A percentile compares a stretch with the other conserved stretches of the same genome.
phyloP scores from a whole-genome alignment of 2,888 invertebrate species.

The Epirrita christyi region DNA sequence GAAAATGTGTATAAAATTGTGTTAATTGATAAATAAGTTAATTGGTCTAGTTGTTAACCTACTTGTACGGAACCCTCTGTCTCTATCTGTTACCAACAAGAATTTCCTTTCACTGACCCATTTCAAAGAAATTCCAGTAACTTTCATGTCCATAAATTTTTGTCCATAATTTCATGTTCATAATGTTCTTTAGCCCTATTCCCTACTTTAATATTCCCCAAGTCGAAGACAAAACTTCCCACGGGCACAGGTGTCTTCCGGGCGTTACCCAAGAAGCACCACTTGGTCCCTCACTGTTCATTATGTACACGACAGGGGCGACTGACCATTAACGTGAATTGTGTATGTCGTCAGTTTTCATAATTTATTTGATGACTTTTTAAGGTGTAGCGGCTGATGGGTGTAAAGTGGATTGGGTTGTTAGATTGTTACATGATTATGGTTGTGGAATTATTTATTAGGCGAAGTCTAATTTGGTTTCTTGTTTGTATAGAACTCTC shows the following conservation, averaged over 20 bases:
- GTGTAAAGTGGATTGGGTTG: constrained; percentile 35
- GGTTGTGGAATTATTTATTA: constrained; percentile 32
- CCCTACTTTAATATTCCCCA: constrained; percentile 28
- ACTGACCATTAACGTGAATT: constrained; percentile 57
- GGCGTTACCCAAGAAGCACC: constrained; percentile 36
- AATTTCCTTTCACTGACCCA: too few relatives aligned
- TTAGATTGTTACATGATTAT: constrained; percentile 26
- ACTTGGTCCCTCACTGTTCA: constrained; percentile 43
- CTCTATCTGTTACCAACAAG: too few relatives aligned
- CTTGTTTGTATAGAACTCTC: background rate
- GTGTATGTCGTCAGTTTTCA: constrained; percentile 49
- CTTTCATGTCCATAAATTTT: too few relatives aligned
- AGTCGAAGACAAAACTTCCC: constrained; percentile 40
- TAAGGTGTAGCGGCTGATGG: constrained; percentile 35
- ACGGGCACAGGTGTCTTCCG: constrained; percentile 56
- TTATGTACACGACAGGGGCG: constrained; percentile 39
- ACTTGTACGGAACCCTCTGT: too few relatives aligned
- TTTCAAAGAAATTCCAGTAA: too few relatives aligned
- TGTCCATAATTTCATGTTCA: background rate
- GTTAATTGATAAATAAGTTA: too few relatives aligned
- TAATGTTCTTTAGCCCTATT: constrained; percentile 1
- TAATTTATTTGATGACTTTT: constrained; percentile 46
- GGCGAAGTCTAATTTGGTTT: constrained; percentile 10
- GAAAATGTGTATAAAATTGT: too few relatives aligned
- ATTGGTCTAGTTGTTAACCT: too few relatives aligned